These are phyloP conservation scores for Agrilus planipennis DNA, from an alignment of 1,140 invertebrate genomes.

Conservation along the genomic window DNA sequence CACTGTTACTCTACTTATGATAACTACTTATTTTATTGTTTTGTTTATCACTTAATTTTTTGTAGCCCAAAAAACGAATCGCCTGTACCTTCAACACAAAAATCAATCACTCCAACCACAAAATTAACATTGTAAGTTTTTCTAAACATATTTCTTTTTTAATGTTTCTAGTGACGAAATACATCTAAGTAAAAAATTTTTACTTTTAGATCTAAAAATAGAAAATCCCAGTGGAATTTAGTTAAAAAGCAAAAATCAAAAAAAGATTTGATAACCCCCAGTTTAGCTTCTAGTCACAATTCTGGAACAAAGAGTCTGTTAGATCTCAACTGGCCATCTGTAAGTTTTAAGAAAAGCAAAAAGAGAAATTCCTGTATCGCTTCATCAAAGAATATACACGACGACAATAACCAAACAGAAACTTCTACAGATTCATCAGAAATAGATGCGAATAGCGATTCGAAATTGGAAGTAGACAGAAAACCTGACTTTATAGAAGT, in stretches of 20 bases:
- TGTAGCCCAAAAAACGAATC: slow-evolving; percentile 10
- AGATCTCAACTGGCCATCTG: slow-evolving; percentile 31
- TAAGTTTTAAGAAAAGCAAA: slow-evolving; percentile 23
- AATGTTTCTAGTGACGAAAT: too few relatives aligned
- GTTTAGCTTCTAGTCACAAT: background rate
- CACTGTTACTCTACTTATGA: too few relatives aligned
- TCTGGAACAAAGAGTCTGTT: too few relatives aligned
- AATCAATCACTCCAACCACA: slow-evolving; percentile 5
- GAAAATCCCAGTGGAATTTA: slow-evolving; percentile 38
- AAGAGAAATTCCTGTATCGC: slow-evolving; percentile 20
- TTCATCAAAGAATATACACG: slow-evolving; percentile 9
- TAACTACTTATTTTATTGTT: too few relatives aligned
- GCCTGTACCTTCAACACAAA: slow-evolving; percentile 4
- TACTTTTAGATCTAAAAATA: slow-evolving; percentile 31
- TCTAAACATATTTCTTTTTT: too few relatives aligned
- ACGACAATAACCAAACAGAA: background rate
- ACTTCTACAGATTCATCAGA: slow-evolving; percentile 3
- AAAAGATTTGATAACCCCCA: slow-evolving; percentile 7
- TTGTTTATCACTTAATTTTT: too few relatives aligned
- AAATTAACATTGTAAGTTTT: slow-evolving; percentile 5
- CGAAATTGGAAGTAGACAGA: background rate
- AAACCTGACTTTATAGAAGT: slow-evolving; percentile 52
- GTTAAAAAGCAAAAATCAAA: slow-evolving; percentile 24
- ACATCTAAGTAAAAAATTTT: too few relatives aligned
- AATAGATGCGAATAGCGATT: slow-evolving; percentile 5